Base-by-base conservation (phyloP, 2,888 invertebrate genomes). In the Colostygia pectinataria region DNA sequence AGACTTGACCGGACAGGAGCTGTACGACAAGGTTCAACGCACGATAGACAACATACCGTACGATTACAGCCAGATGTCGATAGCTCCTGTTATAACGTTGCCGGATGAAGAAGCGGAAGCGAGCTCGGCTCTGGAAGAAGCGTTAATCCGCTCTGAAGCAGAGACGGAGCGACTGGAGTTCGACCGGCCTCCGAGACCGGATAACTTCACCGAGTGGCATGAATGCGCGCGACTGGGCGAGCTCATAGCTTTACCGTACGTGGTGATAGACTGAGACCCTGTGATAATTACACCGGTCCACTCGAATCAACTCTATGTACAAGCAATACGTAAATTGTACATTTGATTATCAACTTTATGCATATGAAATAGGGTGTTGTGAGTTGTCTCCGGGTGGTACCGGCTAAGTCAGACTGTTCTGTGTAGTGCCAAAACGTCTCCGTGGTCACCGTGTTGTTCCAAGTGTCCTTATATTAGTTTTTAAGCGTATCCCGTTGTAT, bases 221-320 rank as follows among this genome's bases (percentile, higher is more conserved):
- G 95, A 98, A 90, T 94, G 96, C 77, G 93, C 96, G 55, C 93
- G 92, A 70, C 93, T 95, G 74, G 95, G 94, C 74, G 95, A 96
- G 76, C 93, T 98, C 80, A 93, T 96, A 85, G 96, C 98, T 92
- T 93, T 98, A 93, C 98, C 98, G 91, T 99, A 99, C 91, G 97
- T 98, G 90, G 95, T 98, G 85, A 95, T 98, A 90, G 98, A 98
- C 94, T 98, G 92, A 92, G 55, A 56, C 55, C 46, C 59, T 58
- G 60, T 60, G 60, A 60, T 60, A 58, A 53, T 53, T 53, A 38
- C 41, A 36, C 49, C 53, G 53, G 32, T 49, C 51, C 49, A 27
- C 43, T 4, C 45, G 12, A 12, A 23, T 4, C 38, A 15, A 40
- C 36, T 39, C 18, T 33, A 37, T 27, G 31, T 37, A 15, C 28